Evolutionary conservation across 37 sponge, comb jelly and placozoan species (phyloP), one percentile per base, ranked within the genome.

Genomic region (Petrosia ficiformis): DNA sequence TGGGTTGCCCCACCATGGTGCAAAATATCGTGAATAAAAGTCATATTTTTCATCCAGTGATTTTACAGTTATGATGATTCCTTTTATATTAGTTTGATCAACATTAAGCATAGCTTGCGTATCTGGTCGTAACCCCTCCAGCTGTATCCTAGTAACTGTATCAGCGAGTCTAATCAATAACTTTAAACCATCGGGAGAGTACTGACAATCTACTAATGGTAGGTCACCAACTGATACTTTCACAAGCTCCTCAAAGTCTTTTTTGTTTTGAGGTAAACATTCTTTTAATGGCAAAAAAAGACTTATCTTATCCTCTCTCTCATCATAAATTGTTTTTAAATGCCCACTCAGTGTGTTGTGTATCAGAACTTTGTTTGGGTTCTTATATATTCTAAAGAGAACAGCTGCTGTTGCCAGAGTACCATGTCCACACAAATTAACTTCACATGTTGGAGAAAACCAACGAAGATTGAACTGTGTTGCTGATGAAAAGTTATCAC

Each of bases 381-480:
- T 89, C 8, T 35, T 34, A 41, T 48, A 39, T 37, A 26, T 30
- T 3, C 31, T 52, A 67, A 86, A 87, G 5, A 92, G 60, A 19
- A 87, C 80, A 8, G 84, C 87, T 57, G 92, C 82, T 0, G 92
- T 70, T 0, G 92, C 87, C 35, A 92, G 66, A 4, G 92, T 92
- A 5, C 76, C 92, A 44, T 92, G 92, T 11, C 92, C 92, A 42
- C 92, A 92, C 77, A 92, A 67, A 34, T 75, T 44, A n/a, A 92
- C 87, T 60, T 92, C 92, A 67, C 87, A 86, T 11, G 77, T 78
- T 21, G 92, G 92, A 5, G 92, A 85, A 42, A 92, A 86, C 92
- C 92, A 92, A 28, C 83, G 84, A 32, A 92, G 59, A 28, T 67
- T 37, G 79, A 86, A 92, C 10, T 67, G 66, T 5, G 71, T 31